Percentiles rank a stretch among this genome's conserved stretches.
Evolutionary conservation across 2,797 vertebrate genomes (phyloP).

Genomic region (Leuciscus waleckii): DNA sequence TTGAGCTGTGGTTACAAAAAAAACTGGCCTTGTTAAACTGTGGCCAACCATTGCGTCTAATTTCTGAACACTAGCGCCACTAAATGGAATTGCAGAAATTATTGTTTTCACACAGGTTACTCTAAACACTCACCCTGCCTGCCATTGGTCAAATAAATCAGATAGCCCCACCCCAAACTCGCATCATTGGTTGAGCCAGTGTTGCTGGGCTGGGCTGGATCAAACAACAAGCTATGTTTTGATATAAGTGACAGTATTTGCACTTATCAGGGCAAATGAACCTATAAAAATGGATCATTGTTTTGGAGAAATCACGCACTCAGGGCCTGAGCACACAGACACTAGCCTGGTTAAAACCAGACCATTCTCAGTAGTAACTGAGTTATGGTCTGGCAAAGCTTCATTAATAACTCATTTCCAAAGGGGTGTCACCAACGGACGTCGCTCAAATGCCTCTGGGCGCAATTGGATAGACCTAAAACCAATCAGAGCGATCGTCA

Average conservation of each 20-base stretch:
- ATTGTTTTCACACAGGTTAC: constrained; percentile 2
- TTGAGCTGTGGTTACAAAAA: constrained; percentile 10
- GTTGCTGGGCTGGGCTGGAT: neutral
- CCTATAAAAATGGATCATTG: neutral
- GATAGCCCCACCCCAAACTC: neutral
- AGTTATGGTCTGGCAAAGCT: too few relatives aligned
- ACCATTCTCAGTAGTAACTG: too few relatives aligned
- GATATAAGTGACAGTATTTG: neutral
- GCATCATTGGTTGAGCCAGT: neutral
- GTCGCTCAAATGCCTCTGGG: too few relatives aligned
- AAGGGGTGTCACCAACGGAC: too few relatives aligned
- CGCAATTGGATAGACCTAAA: too few relatives aligned
- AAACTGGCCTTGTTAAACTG: constrained; percentile 6
- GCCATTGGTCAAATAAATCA: neutral
- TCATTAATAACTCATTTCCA: too few relatives aligned
- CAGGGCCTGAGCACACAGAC: neutral
- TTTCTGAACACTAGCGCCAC: neutral
- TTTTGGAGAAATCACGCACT: neutral
- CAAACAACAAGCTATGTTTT: neutral
- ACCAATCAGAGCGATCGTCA: too few relatives aligned
- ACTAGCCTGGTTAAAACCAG: too few relatives aligned
- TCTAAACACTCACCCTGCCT: neutral
- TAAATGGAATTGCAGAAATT: neutral
- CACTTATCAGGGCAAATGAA: neutral
- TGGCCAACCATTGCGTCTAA: neutral